phyloP scores from a whole-genome alignment of 2,888 invertebrate species.

The Junonia oenone region DNA sequence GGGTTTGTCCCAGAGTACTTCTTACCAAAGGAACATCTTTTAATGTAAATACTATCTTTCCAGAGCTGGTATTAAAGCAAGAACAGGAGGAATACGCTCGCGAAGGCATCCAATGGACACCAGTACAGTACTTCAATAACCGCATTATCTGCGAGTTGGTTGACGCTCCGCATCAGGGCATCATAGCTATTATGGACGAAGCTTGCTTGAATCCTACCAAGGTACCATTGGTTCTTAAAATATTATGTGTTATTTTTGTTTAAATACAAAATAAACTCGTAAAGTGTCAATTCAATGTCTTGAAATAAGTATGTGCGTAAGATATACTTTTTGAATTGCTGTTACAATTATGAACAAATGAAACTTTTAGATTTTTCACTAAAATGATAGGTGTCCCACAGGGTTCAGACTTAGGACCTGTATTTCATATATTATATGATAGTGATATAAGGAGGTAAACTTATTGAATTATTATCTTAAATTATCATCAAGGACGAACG shows the following conservation, averaged over 20 bases:
- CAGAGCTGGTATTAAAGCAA: slow-evolving; percentile 96
- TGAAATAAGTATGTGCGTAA: no score
- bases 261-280: no score
- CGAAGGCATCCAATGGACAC: slow-evolving; percentile 97
- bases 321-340: no score
- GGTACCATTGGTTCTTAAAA: slow-evolving; percentile 48
- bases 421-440: background rate
- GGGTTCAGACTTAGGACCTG: background rate
- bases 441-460: background rate
- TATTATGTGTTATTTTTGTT: no score
- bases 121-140: slow-evolving; percentile 98
- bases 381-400: background rate
- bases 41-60: background rate
- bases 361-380: background rate
- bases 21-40: background rate
- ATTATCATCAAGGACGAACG: no score
- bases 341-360: background rate
- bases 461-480: background rate
- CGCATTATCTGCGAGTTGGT: slow-evolving; percentile 97
- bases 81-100: slow-evolving; percentile 98
- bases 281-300: no score
- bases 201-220: slow-evolving; percentile 97
- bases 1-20: no score
- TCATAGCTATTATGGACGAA: slow-evolving; percentile 96
- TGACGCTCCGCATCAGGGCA: slow-evolving; percentile 94